Evolutionary conservation across 2,113 vertebrate genomes (phyloP).

Genomic region (Motacilla alba): DNA sequence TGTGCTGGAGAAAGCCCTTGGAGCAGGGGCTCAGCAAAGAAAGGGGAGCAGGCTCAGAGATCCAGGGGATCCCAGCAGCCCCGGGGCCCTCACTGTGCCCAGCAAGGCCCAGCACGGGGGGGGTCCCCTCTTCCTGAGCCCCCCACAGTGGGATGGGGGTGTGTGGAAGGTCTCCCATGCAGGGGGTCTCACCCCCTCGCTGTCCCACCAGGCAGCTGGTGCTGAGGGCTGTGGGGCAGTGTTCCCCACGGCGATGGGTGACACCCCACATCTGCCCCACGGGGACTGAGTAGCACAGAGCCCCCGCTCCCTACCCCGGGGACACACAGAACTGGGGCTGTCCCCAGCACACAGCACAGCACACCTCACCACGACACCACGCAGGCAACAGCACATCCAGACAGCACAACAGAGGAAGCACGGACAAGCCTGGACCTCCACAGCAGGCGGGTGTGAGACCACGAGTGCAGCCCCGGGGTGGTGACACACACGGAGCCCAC

Average conservation of each 20-base stretch:
- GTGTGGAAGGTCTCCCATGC: neutral
- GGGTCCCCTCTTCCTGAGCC: neutral
- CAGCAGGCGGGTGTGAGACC: neutral
- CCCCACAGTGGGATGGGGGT: neutral
- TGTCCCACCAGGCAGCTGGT: neutral
- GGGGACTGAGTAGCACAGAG: neutral
- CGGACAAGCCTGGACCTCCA: neutral
- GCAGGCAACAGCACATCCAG: neutral
- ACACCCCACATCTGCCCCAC: neutral
- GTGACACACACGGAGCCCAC: constrained; percentile 51
- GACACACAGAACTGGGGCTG: neutral
- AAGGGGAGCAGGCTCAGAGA: neutral
- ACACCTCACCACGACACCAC: neutral
- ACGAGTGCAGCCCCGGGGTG: neutral
- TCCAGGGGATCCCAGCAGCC: neutral
- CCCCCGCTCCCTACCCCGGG: neutral
- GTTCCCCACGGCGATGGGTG: neutral
- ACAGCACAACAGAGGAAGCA: constrained; percentile 41
- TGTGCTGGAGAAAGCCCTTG: neutral
- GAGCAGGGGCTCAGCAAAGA: neutral
- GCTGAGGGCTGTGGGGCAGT: neutral
- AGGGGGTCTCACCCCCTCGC: neutral
- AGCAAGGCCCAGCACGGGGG: neutral
- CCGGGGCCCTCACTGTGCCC: neutral
- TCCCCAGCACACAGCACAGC: neutral